These are phyloP conservation scores for Cantharis rufa DNA, from an alignment of 2,888 invertebrate genomes.

Conservation along the genomic window DNA sequence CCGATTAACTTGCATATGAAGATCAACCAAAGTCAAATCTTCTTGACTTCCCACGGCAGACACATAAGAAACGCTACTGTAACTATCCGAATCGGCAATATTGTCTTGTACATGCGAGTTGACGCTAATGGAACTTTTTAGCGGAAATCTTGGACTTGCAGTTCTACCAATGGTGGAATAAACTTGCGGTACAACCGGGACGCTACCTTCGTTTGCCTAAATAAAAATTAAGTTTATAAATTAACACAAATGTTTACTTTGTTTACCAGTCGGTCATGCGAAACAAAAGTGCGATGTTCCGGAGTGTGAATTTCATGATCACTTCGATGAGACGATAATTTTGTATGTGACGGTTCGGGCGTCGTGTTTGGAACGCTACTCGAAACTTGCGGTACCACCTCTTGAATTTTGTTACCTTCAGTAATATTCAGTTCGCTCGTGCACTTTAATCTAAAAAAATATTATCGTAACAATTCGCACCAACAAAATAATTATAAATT, in stretches of 20 bases:
- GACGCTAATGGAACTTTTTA: slow-evolving; percentile 2
- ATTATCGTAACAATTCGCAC: not conserved
- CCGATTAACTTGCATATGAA: slow-evolving; percentile 87
- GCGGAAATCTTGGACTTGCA: slow-evolving; percentile 37
- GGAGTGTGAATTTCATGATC: slow-evolving; percentile 68
- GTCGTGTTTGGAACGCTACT: slow-evolving; percentile 46
- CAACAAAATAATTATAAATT: not conserved
- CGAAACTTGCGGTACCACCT: slow-evolving; percentile 38
- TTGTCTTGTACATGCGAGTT: slow-evolving; percentile 35
- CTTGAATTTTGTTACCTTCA: slow-evolving; percentile 52
- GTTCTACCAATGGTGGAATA: slow-evolving; percentile 40
- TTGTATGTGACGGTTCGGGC: slow-evolving; percentile 45
- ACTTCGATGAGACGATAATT: slow-evolving; percentile 62
- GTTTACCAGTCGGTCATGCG: not conserved
- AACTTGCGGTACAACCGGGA: slow-evolving; percentile 51
- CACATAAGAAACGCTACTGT: slow-evolving; percentile 84
- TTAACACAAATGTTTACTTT: not conserved
- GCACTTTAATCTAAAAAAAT: slow-evolving; percentile 56
- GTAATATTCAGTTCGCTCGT: slow-evolving; percentile 64
- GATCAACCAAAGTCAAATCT: slow-evolving; percentile 87
- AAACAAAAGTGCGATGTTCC: slow-evolving; percentile 58
- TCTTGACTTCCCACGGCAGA: slow-evolving; percentile 93
- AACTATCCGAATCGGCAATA: slow-evolving; percentile 67
- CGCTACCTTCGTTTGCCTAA: not conserved
- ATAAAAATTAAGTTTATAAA: not conserved